Percentiles rank a stretch among this genome's conserved stretches.
Conservation (phyloP, 2,113 vertebrate species). For the Macquaria australasica region DNA sequence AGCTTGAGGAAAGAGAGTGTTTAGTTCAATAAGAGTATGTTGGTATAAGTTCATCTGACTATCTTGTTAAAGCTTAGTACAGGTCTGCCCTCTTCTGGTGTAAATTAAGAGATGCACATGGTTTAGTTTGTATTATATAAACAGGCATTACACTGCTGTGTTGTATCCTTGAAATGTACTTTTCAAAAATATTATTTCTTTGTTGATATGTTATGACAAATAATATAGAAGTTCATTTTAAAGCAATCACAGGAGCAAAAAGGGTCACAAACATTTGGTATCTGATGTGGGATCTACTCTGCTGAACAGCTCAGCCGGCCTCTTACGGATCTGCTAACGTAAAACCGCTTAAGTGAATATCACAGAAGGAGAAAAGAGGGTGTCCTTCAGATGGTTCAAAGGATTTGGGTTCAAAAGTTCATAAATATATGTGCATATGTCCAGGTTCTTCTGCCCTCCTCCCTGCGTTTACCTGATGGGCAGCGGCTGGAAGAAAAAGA, state of each 20-base stretch:
- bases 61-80: neutral
- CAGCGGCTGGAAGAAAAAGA: slow-evolving; percentile 99
- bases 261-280: neutral
- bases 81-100: slow-evolving; percentile 72
- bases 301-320: neutral
- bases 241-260: neutral
- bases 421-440: slow-evolving; percentile 9
- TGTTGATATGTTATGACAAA: neutral
- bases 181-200: neutral
- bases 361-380: neutral
- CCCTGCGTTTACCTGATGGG: slow-evolving; percentile 99
- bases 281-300: neutral
- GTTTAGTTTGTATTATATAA: neutral
- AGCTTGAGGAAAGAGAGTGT: slow-evolving; percentile 20
- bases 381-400: neutral
- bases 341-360: too few species aligned
- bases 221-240: neutral
- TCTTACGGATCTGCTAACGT: rapidly evolving
- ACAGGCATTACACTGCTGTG: neutral
- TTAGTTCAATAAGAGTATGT: neutral
- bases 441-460: slow-evolving; percentile 98
- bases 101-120: neutral
- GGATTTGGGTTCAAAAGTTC: neutral
- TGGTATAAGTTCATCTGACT: neutral
- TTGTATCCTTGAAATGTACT: neutral